These are phyloP conservation scores for Tolypeutes matacus DNA, from an alignment of 2,797 vertebrate species.

Conservation along the genomic window DNA sequence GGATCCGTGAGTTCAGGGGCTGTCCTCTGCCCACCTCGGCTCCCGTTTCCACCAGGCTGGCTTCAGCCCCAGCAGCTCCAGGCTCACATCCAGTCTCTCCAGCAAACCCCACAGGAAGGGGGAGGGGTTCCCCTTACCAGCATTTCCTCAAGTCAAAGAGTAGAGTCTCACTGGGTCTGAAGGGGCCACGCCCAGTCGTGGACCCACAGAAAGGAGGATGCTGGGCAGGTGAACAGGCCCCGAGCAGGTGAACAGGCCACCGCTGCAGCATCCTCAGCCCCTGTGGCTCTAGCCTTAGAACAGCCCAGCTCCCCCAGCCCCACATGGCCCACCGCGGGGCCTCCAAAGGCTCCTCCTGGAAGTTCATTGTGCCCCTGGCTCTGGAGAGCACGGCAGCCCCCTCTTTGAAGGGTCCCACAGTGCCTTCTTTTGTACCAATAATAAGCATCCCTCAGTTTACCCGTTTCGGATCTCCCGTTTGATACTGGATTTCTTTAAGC, in stretches of 20 bases:
- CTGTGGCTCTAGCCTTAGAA: too few species aligned
- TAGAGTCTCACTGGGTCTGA: neutral
- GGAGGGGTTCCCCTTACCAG: neutral
- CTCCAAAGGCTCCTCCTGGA: neutral
- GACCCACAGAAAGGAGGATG: neutral
- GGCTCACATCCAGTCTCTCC: neutral
- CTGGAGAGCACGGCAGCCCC: neutral
- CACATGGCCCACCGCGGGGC: fast-evolving
- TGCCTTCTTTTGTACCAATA: neutral
- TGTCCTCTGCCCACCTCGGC: neutral
- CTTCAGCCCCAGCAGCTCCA: neutral
- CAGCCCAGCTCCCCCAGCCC: neutral
- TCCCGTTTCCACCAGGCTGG: neutral
- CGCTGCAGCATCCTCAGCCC: neutral
- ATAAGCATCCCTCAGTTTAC: neutral
- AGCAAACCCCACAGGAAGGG: neutral
- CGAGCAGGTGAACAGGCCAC: too few species aligned
- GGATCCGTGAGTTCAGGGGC: neutral
- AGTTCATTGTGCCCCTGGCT: neutral
- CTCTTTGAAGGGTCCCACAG: neutral
- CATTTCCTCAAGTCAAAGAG: neutral
- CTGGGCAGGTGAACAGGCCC: too few species aligned
- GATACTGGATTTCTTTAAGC: neutral
- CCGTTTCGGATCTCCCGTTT: neutral
- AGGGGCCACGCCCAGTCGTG: neutral